phyloP scores from a whole-genome alignment of 2,113 vertebrate genomes.

The Tinamus guttatus region DNA sequence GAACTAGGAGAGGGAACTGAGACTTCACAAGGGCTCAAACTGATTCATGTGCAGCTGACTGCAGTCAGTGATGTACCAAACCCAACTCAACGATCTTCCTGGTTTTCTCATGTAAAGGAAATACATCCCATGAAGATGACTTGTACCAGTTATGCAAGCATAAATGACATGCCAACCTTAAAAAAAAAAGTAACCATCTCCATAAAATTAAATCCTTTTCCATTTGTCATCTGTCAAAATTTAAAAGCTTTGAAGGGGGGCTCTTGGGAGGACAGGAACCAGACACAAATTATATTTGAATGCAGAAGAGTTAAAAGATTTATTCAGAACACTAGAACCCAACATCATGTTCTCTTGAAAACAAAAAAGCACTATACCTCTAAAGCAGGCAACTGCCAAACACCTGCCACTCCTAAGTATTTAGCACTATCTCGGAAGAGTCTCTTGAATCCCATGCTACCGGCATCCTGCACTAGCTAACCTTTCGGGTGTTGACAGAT shows the following conservation, averaged over 20 bases:
- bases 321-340: not conserved
- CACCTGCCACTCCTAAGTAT: not conserved
- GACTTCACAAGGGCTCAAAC: not conserved
- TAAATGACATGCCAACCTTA: not conserved
- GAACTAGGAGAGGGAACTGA: not conserved
- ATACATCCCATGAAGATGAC: not conserved
- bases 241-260: not conserved
- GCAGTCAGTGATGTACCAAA: not conserved
- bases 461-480: not conserved
- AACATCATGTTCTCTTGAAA: not conserved
- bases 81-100: not conserved
- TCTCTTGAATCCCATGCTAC: not conserved
- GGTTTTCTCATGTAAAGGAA: not conserved
- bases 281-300: not conserved
- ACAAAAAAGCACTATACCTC: not conserved
- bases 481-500: not conserved
- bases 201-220: not conserved
- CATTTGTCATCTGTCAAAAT: not conserved
- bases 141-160: not conserved
- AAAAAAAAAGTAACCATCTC: not conserved
- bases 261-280: not conserved
- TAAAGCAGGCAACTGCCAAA: not conserved
- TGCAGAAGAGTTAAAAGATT: not conserved
- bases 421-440: not conserved
- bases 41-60: not conserved